A percentile compares a stretch with the other conserved stretches of the same genome.
These are phyloP conservation scores for Turritopsis dohrnii DNA, from an alignment of 30 jellyfish, hydroid and myxozoan genomes.

Conservation along the genomic window DNA sequence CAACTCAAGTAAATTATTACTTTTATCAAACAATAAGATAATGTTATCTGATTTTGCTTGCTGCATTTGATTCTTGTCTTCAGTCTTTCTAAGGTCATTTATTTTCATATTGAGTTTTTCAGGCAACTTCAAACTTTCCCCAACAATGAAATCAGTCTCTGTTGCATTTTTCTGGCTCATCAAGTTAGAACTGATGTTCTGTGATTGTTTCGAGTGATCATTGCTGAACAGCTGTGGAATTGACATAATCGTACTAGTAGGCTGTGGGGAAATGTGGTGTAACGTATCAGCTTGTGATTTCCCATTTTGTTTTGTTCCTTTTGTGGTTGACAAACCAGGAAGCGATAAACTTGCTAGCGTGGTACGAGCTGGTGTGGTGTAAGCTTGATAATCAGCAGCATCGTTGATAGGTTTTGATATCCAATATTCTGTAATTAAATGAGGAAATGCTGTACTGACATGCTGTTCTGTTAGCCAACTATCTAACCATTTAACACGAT, in stretches of 20 bases:
- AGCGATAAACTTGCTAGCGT: neutral
- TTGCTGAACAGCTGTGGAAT: conserved; percentile 19
- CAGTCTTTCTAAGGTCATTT: neutral
- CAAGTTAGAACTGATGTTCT: neutral
- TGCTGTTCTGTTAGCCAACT: conserved; percentile 51
- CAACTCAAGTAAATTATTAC: neutral
- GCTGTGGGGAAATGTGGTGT: conserved; percentile 18
- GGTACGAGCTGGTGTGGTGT: conserved; percentile 6
- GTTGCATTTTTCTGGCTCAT: neutral
- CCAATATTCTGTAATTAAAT: conserved; percentile 40
- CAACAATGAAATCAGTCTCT: conserved; percentile 28
- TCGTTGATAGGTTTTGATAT: conserved; percentile 34
- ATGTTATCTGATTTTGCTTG: conserved; percentile 18
- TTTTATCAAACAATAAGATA: conserved; percentile 21
- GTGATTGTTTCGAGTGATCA: neutral
- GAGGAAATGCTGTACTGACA: conserved; percentile 34
- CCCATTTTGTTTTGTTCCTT: neutral
- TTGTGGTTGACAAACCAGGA: neutral
- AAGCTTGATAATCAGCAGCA: conserved; percentile 35
- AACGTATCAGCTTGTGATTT: conserved; percentile 7
- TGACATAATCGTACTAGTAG: neutral
- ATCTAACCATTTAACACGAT: conserved; percentile 46
- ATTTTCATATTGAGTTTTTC: conserved; percentile 22
- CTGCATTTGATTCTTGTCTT: conserved; percentile 1
- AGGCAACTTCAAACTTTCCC: conserved; percentile 24